These are phyloP conservation scores for Noctilio leporinus DNA, from an alignment of 2,113 vertebrate species.

Conservation along the genomic window DNA sequence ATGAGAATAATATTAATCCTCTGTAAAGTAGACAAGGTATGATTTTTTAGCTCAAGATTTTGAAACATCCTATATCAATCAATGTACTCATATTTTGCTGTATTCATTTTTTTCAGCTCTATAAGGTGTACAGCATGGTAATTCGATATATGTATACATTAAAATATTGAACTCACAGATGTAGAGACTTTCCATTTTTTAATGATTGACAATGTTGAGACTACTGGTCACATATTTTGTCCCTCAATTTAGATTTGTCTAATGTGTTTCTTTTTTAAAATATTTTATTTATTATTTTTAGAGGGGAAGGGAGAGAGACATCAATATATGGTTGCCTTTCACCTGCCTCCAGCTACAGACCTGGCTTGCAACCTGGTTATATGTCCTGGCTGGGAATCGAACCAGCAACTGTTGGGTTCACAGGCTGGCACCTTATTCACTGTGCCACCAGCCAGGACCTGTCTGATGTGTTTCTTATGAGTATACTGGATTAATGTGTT, in stretches of 20 bases:
- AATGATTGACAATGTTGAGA: not conserved
- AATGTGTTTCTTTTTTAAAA: not conserved
- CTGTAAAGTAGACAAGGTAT: not conserved
- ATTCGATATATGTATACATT: not conserved
- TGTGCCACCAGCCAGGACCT: no score
- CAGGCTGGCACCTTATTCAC: no score
- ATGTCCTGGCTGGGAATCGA: no score
- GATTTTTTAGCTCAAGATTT: not conserved
- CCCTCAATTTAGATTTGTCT: not conserved
- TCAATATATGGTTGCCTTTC: no score
- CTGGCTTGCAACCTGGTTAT: no score
- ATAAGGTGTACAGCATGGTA: not conserved
- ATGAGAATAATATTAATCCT: no score
- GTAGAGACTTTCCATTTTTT: not conserved
- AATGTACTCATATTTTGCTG: no score
- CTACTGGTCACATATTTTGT: no score
- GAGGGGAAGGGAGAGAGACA: no score
- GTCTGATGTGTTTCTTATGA: not conserved
- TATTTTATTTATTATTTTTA: no score
- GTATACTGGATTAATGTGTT: not conserved
- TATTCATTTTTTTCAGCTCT: not conserved
- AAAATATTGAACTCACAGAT: not conserved
- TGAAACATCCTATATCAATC: not conserved
- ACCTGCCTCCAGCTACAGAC: no score
- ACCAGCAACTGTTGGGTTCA: no score